phyloP scores from a whole-genome alignment of 1,140 invertebrate genomes.

The Hylyphantes graminicola region DNA sequence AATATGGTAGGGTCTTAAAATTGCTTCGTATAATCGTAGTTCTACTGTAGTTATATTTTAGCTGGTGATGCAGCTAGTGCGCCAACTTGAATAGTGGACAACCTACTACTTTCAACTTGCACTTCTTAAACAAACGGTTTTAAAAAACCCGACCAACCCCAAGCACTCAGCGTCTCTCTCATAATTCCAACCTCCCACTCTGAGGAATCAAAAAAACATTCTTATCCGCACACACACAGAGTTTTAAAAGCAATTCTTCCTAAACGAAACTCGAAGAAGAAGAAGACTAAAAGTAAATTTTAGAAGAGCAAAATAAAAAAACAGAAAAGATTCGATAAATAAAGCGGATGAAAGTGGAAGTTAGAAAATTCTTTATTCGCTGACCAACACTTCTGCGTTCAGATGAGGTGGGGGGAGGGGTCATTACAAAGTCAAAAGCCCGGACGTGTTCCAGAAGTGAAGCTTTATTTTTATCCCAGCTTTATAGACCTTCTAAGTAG shows the following conservation, averaged over 20 bases:
- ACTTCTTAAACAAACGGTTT: neutral
- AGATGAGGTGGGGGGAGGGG: slow-evolving; percentile 6
- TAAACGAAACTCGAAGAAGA: slow-evolving; percentile 11
- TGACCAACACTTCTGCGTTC: slow-evolving; percentile 41
- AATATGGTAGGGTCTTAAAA: too few species aligned
- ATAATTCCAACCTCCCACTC: neutral
- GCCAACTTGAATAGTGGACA: too few species aligned
- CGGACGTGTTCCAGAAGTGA: slow-evolving; percentile 36
- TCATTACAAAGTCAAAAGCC: slow-evolving; percentile 55
- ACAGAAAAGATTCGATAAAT: slow-evolving; percentile 5
- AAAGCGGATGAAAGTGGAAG: slow-evolving; percentile 13
- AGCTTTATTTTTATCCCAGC: slow-evolving; percentile 28
- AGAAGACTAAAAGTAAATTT: slow-evolving; percentile 22
- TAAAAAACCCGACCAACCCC: neutral
- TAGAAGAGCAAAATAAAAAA: slow-evolving; percentile 28
- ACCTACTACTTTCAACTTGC: too few species aligned
- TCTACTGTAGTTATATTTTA: too few species aligned
- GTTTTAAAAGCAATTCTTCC: slow-evolving; percentile 45
- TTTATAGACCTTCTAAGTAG: neutral
- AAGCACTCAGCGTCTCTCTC: neutral
- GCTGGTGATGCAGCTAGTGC: too few species aligned
- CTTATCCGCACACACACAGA: neutral
- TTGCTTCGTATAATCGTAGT: too few species aligned
- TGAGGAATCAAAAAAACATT: neutral
- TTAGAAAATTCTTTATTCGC: slow-evolving; percentile 46